Evolutionary conservation across 2,113 vertebrate genomes (phyloP).

Genomic region (Macquaria ambigua): DNA sequence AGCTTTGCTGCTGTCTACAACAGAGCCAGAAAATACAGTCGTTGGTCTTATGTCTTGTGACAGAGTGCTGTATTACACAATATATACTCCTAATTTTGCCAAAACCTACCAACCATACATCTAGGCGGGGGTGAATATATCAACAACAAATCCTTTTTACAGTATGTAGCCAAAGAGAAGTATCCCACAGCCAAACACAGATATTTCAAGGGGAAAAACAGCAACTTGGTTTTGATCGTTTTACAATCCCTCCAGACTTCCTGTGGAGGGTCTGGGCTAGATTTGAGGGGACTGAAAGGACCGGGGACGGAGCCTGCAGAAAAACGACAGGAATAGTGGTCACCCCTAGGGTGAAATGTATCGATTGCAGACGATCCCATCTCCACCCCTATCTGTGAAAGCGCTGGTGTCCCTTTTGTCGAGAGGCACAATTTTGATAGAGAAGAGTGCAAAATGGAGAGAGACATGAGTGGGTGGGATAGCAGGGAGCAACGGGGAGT

Average conservation of each 20-base stretch:
- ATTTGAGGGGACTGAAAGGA: slow-evolving; percentile 44
- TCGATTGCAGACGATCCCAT: slow-evolving; percentile 63
- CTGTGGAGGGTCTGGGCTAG: slow-evolving; percentile 48
- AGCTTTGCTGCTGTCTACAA: slow-evolving; percentile 53
- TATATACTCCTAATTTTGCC: slow-evolving; percentile 51
- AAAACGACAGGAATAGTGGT: slow-evolving; percentile 40
- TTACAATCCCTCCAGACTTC: slow-evolving; percentile 45
- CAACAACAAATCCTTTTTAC: slow-evolving; percentile 22
- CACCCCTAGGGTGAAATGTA: slow-evolving; percentile 61
- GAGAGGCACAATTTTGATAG: slow-evolving; percentile 69
- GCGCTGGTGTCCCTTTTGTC: slow-evolving; percentile 67
- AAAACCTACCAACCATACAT: slow-evolving; percentile 51
- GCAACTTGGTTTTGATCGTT: slow-evolving; percentile 46
- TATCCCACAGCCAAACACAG: background rate
- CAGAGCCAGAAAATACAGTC: slow-evolving; percentile 46
- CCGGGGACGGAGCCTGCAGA: slow-evolving; percentile 6
- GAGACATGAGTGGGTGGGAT: slow-evolving; percentile 65
- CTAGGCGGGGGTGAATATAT: slow-evolving; percentile 16
- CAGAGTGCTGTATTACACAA: slow-evolving; percentile 34
- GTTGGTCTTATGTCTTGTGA: slow-evolving; percentile 30
- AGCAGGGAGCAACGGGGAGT: slow-evolving; percentile 42
- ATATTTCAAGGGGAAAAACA: slow-evolving; percentile 16
- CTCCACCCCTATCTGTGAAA: slow-evolving; percentile 65
- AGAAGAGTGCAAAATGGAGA: slow-evolving; percentile 62
- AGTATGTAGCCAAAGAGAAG: slow-evolving; percentile 22